Evolutionary conservation across 2,797 vertebrate species (phyloP).

Genomic region (Microctenopoma stevenorrisi): DNA sequence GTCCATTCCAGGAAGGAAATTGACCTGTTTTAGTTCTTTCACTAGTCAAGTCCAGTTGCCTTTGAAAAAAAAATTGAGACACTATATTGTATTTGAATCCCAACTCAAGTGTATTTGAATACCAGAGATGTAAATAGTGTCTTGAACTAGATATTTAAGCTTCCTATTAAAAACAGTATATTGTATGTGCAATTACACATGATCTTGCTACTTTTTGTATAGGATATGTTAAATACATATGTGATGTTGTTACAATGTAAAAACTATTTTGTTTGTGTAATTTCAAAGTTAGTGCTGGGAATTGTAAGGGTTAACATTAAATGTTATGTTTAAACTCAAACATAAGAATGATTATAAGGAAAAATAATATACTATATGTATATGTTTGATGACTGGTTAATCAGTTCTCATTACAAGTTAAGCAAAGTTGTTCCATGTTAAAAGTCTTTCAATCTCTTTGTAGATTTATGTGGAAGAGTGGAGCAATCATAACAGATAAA

Average conservation of each 20-base stretch:
- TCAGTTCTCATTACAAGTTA: not conserved
- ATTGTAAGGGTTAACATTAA: not conserved
- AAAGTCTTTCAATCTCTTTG: constrained; percentile 33
- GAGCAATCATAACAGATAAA: constrained; percentile 44
- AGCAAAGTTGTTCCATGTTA: not conserved
- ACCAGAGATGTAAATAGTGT: not conserved
- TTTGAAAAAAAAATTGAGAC: too few relatives aligned
- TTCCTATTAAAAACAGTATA: not conserved
- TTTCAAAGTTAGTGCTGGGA: not conserved
- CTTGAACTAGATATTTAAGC: not conserved
- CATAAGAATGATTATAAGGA: too few relatives aligned
- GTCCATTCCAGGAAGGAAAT: too few relatives aligned
- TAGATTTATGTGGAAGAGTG: constrained; percentile 30
- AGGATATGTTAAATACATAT: not conserved
- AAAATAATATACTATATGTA: not conserved
- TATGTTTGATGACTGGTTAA: not conserved
- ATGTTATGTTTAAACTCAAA: not conserved
- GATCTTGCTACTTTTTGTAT: not conserved
- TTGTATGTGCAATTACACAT: not conserved
- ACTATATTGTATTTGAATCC: not conserved
- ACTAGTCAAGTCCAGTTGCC: too few relatives aligned
- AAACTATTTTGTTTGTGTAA: not conserved
- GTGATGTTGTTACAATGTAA: not conserved
- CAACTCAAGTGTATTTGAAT: not conserved
- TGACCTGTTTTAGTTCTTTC: too few relatives aligned